These are phyloP conservation scores for Lumbricus terrestris DNA, from an alignment of 2,888 invertebrate genomes.

Conservation along the genomic window DNA sequence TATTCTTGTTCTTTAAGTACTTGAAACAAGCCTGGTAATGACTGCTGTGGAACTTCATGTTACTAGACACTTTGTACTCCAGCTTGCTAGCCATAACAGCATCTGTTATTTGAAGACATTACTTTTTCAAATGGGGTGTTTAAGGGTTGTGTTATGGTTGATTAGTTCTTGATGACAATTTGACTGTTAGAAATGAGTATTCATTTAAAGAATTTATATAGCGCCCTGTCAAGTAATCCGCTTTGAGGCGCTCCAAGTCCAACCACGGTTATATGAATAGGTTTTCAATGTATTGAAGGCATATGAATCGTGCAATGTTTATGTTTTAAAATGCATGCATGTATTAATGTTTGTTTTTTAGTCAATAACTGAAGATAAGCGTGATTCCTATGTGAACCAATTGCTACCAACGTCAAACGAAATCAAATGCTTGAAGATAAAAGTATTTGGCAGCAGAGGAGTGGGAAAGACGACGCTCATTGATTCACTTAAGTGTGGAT, in stretches of 20 bases:
- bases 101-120: background rate
- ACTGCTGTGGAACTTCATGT: background rate
- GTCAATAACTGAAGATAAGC: constrained; percentile 55
- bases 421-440: constrained; percentile 67
- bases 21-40: background rate
- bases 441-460: constrained; percentile 72
- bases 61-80: background rate
- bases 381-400: constrained; percentile 67
- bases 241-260: no score
- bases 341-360: background rate
- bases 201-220: no score
- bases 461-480: constrained; percentile 73
- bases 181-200: background rate
- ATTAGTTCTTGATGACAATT: background rate
- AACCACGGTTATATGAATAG: no score
- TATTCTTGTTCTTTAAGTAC: background rate
- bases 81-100: background rate
- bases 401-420: constrained; percentile 63
- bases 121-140: background rate
- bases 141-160: background rate
- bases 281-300: no score
- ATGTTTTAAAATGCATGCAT: no score
- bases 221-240: no score
- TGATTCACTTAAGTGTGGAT: constrained; percentile 69
- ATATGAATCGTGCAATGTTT: background rate